Evolutionary conservation across 2,113 vertebrate species (phyloP).

Genomic region (Pithys albifrons): DNA sequence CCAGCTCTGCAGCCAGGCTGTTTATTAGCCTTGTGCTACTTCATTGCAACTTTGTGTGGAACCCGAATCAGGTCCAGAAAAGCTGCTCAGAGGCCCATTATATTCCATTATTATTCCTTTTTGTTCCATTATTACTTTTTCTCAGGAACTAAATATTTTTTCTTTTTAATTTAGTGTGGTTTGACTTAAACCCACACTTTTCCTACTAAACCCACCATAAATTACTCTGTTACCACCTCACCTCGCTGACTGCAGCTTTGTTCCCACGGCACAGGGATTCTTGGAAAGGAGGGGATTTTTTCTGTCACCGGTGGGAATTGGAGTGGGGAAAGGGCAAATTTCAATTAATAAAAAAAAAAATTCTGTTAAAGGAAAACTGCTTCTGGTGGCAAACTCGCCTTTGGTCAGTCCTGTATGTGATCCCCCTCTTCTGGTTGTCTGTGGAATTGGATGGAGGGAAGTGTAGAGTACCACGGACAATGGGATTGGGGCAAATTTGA

Average conservation of each 20-base stretch:
- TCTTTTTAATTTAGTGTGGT: background rate
- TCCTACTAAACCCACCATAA: background rate
- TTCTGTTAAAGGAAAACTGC: background rate
- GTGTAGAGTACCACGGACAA: background rate
- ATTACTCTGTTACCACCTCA: background rate
- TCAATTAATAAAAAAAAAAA: background rate
- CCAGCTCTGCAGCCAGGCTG: background rate
- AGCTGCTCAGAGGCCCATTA: background rate
- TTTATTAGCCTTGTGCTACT: background rate
- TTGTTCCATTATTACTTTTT: background rate
- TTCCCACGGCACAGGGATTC: background rate
- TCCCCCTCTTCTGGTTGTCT: constrained; percentile 54
- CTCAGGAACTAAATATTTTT: background rate
- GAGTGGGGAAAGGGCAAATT: background rate
- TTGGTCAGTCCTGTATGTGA: constrained; percentile 27
- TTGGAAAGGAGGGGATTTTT: background rate
- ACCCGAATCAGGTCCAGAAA: background rate
- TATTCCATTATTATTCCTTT: background rate
- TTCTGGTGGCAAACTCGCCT: background rate
- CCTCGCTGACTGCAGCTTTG: background rate
- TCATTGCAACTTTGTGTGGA: background rate
- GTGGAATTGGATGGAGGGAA: background rate
- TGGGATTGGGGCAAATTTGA: background rate
- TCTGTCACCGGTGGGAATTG: background rate
- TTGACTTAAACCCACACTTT: background rate